Evolutionary conservation across 2,113 vertebrate species (phyloP).

Genomic region (Neolamprologus toae): DNA sequence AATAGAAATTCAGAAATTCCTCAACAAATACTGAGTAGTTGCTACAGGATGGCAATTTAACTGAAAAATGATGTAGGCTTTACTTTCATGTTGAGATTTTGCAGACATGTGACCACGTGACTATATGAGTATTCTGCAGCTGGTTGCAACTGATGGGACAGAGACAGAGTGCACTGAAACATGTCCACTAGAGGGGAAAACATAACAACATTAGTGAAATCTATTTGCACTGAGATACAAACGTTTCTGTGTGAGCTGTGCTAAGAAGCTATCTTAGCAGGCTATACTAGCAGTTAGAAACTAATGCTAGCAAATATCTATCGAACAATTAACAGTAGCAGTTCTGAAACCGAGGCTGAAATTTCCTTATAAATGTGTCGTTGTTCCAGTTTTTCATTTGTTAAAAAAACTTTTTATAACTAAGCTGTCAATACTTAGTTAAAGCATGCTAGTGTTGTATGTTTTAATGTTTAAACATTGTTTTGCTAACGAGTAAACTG

Average conservation of each 20-base stretch:
- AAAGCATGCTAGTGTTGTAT: neutral
- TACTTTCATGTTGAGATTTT: neutral
- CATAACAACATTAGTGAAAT: neutral
- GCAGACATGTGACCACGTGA: neutral
- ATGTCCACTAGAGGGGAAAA: neutral
- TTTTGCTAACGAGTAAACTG: neutral
- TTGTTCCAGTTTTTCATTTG: neutral
- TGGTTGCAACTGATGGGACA: neutral
- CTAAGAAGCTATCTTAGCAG: neutral
- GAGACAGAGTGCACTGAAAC: neutral
- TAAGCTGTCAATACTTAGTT: neutral
- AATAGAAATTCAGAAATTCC: neutral
- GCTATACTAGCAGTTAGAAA: neutral
- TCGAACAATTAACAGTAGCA: neutral
- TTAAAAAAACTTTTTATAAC: neutral
- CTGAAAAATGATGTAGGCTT: neutral
- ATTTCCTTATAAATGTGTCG: neutral
- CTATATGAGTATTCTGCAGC: neutral
- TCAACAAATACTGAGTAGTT: neutral
- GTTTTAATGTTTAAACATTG: neutral
- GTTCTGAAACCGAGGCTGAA: neutral
- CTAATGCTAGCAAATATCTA: neutral
- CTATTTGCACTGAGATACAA: neutral
- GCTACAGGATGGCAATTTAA: neutral
- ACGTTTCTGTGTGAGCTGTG: neutral